A percentile compares a stretch with the other conserved stretches of the same genome.
Evolutionary conservation across 1,140 invertebrate species (phyloP).

Genomic region (Philopotamus ludificatus): DNA sequence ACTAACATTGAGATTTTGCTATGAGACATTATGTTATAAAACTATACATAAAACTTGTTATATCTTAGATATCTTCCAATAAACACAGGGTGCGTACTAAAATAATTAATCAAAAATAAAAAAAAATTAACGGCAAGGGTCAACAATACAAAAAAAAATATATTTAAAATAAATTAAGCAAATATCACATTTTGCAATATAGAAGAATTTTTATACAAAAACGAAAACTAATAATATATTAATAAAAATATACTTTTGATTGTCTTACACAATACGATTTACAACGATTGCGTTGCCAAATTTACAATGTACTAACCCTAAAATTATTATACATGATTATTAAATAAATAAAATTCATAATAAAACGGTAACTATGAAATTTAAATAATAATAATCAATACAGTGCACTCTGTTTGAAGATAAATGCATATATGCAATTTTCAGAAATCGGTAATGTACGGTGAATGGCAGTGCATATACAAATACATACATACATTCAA

Average conservation of each 20-base stretch:
- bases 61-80: not conserved
- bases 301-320: conserved; percentile 16
- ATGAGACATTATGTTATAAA: not conserved
- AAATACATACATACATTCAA: too few relatives aligned
- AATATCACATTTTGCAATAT: too few relatives aligned
- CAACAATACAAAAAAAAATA: not conserved
- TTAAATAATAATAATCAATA: too few relatives aligned
- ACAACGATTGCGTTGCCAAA: conserved; percentile 19
- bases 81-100: not conserved
- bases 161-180: not conserved
- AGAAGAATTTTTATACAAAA: not conserved
- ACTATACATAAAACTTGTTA: not conserved
- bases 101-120: too few relatives aligned
- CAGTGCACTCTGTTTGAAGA: too few relatives aligned
- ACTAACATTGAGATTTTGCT: not conserved
- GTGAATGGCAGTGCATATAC: too few relatives aligned
- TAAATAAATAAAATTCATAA: not conserved
- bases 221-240: not conserved
- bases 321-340: not conserved
- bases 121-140: too few relatives aligned
- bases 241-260: conserved; percentile 23
- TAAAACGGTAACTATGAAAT: not conserved
- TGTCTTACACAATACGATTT: conserved; percentile 23
- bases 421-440: too few relatives aligned
- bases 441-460: too few relatives aligned